Conservation (phyloP, 2,888 invertebrate species). For the Cryptocephalus moraei region DNA sequence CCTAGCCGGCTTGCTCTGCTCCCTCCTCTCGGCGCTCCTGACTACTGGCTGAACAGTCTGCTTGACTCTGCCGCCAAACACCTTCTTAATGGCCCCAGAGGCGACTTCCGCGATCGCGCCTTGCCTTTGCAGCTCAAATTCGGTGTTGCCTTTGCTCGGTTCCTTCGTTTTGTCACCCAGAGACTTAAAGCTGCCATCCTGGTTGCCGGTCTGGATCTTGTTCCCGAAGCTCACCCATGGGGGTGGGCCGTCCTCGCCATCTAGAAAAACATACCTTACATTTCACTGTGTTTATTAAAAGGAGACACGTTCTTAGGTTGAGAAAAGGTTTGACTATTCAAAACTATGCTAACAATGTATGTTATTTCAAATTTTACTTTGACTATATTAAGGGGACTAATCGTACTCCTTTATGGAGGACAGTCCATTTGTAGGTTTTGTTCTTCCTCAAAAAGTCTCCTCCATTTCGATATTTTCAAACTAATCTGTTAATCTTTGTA, state of each 20-base stretch:
- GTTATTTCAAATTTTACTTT: no score
- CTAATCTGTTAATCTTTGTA: no score
- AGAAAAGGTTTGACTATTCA: no score
- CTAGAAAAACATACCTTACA: constrained; percentile 33
- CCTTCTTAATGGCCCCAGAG: constrained; percentile 40
- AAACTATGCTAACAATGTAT: no score
- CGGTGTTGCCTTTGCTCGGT: constrained; percentile 50
- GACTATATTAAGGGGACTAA: neutral
- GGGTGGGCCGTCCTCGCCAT: constrained; percentile 71
- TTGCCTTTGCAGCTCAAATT: constrained; percentile 82
- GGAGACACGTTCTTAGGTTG: no score
- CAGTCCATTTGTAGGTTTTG: neutral
- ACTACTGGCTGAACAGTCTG: constrained; percentile 22
- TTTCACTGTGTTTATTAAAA: no score
- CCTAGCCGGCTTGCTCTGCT: constrained; percentile 5
- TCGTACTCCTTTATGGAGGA: neutral
- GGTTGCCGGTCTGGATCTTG: constrained; percentile 49
- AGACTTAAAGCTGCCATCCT: constrained; percentile 61
- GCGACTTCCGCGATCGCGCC: constrained; percentile 85
- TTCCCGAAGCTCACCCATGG: constrained; percentile 90
- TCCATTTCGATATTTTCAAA: neutral
- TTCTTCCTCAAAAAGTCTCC: neutral
- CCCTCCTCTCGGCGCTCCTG: constrained; percentile 7
- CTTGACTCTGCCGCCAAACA: constrained; percentile 45
- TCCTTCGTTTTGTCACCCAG: constrained; percentile 51